A percentile compares a stretch with the other conserved stretches of the same genome.
Conservation (phyloP, 53 echinoderm and acorn worm species). For the Apostichopus leukothele region DNA sequence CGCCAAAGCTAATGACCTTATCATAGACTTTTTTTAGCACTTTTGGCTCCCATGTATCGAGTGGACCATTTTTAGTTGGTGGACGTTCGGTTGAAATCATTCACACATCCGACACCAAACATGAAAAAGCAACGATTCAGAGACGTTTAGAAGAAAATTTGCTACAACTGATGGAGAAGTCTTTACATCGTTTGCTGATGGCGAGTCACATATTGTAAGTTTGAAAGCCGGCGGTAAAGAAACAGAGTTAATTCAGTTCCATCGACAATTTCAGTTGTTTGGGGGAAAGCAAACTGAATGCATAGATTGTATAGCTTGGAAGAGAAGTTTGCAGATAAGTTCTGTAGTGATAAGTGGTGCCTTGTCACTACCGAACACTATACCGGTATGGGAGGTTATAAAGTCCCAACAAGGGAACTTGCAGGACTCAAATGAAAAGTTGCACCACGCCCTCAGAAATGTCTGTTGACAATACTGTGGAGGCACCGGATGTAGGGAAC, state of each 20-base stretch:
- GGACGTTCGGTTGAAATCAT: background rate
- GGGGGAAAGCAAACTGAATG: background rate
- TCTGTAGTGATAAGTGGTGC: background rate
- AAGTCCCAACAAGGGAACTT: too few relatives aligned
- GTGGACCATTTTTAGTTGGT: slow-evolving; percentile 10
- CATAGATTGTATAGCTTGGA: background rate
- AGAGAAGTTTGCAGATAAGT: background rate
- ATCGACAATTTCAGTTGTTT: background rate
- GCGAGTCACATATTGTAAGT: too few relatives aligned
- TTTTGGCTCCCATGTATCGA: slow-evolving; percentile 9
- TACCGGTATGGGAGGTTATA: background rate
- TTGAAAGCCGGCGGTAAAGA: background rate
- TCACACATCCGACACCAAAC: background rate
- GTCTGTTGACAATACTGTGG: too few relatives aligned
- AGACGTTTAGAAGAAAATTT: background rate
- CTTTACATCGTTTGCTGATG: background rate
- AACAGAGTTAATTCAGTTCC: background rate
- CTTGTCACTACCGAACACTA: background rate
- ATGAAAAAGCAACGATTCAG: background rate
- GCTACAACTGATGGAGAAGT: background rate
- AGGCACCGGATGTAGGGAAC: background rate
- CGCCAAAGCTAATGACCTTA: background rate
- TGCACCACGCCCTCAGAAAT: background rate
- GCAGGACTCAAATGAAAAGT: background rate
- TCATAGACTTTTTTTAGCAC: background rate